Evolutionary conservation across 2,888 invertebrate species (phyloP), one percentile per base, ranked within the genome.

Genomic region (Scaptomyza flava): DNA sequence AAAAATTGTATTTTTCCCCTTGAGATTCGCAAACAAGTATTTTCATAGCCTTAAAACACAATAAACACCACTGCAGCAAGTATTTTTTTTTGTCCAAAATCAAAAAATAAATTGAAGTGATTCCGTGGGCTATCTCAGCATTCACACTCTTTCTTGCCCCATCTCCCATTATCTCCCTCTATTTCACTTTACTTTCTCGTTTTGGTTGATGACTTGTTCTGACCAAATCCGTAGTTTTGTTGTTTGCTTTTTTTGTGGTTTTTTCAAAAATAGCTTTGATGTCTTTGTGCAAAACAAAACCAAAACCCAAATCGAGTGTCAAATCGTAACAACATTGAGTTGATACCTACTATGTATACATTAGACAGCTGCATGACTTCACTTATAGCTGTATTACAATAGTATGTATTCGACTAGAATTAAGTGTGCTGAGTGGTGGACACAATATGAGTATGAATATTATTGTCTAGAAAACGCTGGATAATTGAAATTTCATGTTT

Each of bases 71-170:
- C n/a, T n/a, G n/a, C 47, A 77, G 72, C 77, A 73, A 78, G n/a
- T n/a, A 80, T 80, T 83, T 85, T 68, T 87, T 77, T 76, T 62
- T 34, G 62, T 61, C 48, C 33, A 38, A 41, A 86, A 88, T 88
- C 83, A 70, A 83, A 80, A 88, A 77, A 86, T 80, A 83, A 88
- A 83, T 83, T 88, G 88, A 86, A 74, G 77, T 83, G 81, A 86
- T 82, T 87, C 84, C 65, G 66, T 50, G 51, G 54, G 45, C 50
- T 57, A 53, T 53, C 20, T 60, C 46, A 57, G 41, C 45, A 23
- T 20, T 57, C 42, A 43, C 48, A 23, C 4, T 12, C 14, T 12
- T 5, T 11, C 11, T 6, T 23, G 17, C 17, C 12, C 20, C 6
- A 20, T 30, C 1, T n/a, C 6, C 17, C 8, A 17, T n/a, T 31